These are phyloP conservation scores for Campoletis raptor DNA, from an alignment of 2,888 invertebrate genomes.

Conservation along the genomic window DNA sequence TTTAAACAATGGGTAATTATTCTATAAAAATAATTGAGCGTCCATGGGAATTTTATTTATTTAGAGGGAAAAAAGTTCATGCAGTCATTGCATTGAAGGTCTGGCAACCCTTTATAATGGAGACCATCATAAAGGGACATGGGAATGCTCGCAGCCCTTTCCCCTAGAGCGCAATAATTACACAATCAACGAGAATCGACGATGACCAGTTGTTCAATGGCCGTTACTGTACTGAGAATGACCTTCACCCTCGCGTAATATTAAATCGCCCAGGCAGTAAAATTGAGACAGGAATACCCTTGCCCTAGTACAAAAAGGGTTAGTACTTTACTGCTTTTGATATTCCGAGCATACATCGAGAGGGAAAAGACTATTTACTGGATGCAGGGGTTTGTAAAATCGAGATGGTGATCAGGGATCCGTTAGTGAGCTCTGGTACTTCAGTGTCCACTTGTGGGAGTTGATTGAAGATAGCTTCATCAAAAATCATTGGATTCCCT, in stretches of 20 bases:
- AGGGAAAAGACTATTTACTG: slow-evolving; percentile 15
- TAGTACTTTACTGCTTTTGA: slow-evolving; percentile 69
- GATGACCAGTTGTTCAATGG: slow-evolving; percentile 65
- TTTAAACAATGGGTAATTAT: background rate
- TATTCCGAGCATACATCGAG: slow-evolving; percentile 28
- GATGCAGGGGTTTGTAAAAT: background rate
- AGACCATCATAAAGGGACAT: slow-evolving; percentile 21
- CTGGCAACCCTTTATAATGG: background rate
- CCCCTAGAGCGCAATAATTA: slow-evolving; percentile 73
- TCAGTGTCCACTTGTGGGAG: background rate
- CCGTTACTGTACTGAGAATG: slow-evolving; percentile 37
- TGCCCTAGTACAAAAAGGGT: slow-evolving; percentile 42
- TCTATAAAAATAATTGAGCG: background rate
- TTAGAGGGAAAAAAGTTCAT: background rate
- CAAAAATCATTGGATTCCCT: background rate
- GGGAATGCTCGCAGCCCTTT: slow-evolving; percentile 48
- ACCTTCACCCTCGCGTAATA: slow-evolving; percentile 41
- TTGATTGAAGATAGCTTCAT: background rate
- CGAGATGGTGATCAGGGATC: background rate
- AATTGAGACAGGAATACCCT: slow-evolving; percentile 58
- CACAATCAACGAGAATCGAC: slow-evolving; percentile 73
- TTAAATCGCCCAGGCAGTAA: slow-evolving; percentile 69
- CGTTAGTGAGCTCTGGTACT: background rate
- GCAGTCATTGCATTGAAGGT: background rate
- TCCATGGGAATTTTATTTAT: background rate